These are phyloP conservation scores for Lasioglossum calceatum DNA, from an alignment of 2,888 invertebrate genomes.

Conservation along the genomic window DNA sequence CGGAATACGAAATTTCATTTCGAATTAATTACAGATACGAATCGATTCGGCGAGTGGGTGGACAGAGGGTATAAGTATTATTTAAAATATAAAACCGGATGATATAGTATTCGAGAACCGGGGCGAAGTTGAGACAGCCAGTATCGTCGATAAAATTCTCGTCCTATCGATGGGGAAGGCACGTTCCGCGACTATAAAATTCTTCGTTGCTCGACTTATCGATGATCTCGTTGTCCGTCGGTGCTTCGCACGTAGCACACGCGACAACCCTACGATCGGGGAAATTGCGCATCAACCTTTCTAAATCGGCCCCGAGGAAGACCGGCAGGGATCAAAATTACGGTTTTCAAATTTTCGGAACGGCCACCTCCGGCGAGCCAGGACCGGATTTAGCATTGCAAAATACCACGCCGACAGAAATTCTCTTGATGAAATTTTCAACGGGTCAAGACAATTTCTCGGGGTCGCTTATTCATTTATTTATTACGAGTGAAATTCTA, in stretches of 20 bases:
- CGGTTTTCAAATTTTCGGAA: not conserved
- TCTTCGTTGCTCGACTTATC: constrained; percentile 38
- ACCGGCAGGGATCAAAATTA: not conserved
- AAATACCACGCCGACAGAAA: not conserved
- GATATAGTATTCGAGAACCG: not conserved
- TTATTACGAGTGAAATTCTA: not conserved
- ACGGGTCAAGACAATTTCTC: not conserved
- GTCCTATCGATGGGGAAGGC: constrained; percentile 17
- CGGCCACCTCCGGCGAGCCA: not conserved
- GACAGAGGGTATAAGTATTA: not conserved
- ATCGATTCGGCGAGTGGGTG: not conserved
- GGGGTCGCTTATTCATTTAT: not conserved
- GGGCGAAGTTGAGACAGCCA: not conserved
- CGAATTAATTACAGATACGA: not conserved
- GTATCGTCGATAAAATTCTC: constrained; percentile 47
- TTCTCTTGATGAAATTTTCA: not conserved
- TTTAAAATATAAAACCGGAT: not conserved
- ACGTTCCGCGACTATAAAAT: constrained; percentile 52
- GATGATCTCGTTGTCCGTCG: constrained; percentile 34
- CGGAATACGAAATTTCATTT: not conserved
- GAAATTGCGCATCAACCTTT: constrained; percentile 17
- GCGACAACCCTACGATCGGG: constrained; percentile 12
- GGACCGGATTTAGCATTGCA: not conserved
- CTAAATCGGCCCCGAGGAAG: constrained; percentile 9
- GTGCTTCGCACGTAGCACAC: constrained; percentile 37